Base-by-base conservation (phyloP, 2,797 vertebrate genomes). In the Glossophaga mutica region DNA sequence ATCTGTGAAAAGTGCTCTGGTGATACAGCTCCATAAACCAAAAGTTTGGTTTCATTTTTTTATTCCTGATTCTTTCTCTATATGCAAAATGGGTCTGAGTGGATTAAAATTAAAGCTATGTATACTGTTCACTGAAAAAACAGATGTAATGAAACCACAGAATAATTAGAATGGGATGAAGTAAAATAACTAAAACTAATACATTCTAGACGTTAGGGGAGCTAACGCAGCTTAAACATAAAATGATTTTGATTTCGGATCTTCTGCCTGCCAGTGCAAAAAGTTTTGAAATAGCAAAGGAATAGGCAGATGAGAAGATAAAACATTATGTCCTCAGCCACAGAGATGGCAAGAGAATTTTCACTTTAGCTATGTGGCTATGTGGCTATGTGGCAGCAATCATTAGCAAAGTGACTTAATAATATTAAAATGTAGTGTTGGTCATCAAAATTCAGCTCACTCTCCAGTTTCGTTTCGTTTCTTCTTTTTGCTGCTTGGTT, bases 1-100 rank as follows among this genome's bases (percentile, higher is more conserved):
- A 76, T 57, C 46, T 68, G 5, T 39, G 19, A 92, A 55, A 76
- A 29, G 21, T 77, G n/a, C 65, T 71, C 67, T 65, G 19, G 78
- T 50, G 42, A 87, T 24, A 87, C 59, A 94, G 29, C 46, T 81
- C 90, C 77, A 42, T 19, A 84, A 48, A 89, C 26, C 62, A 70
- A 50, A 85, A 68, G 59, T 87, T 71, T 87, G 37, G 62, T 59
- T 94, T 95, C 8, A 29, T 62, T 79, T 83, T 83, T 92, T 87
- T 67, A 42, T 50, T 71, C 88, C 85, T 84, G 81, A 71, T 91
- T 4, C 11, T 79, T 50, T 91, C 11, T 93, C 37, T 85, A 7
- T 73, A 73, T 85, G 57, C 76, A 76, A 81, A 90, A 78, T 52
- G 68, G 4, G 22, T 52, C n/a, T 68, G 65, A 71, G 37, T 84